A percentile compares a stretch with the other conserved stretches of the same genome.
Conservation (phyloP, 2,113 vertebrate genomes). For the Casuarius casuarius region DNA sequence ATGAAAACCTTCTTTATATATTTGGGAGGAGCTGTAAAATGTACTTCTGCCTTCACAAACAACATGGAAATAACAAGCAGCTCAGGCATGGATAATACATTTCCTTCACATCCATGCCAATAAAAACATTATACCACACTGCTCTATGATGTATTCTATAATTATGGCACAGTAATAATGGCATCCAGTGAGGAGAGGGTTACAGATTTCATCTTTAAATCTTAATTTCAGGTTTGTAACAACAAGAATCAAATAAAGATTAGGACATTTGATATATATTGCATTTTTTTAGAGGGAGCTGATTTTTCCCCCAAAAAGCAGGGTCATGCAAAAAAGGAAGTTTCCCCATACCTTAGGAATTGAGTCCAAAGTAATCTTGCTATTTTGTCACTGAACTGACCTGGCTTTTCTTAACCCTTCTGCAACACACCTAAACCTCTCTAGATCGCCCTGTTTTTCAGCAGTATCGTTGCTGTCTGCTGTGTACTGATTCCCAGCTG, state of each 20-base stretch:
- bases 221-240: neutral
- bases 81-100: neutral
- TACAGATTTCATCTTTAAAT: neutral
- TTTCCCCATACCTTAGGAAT: neutral
- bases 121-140: neutral
- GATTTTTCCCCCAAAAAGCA: neutral
- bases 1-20: constrained; percentile 5
- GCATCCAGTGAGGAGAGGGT: neutral
- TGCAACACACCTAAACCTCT: neutral
- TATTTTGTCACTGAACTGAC: neutral
- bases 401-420: neutral
- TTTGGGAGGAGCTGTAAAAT: neutral
- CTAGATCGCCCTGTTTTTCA: neutral
- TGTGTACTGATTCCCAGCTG: neutral
- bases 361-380: neutral
- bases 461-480: neutral
- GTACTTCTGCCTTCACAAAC: neutral
- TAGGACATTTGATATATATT: neutral
- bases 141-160: neutral
- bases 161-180: neutral
- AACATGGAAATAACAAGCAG: neutral
- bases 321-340: neutral
- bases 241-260: neutral
- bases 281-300: neutral
- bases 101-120: neutral